phyloP scores from a whole-genome alignment of 2,113 vertebrate species.

The Chaetodon auriga region DNA sequence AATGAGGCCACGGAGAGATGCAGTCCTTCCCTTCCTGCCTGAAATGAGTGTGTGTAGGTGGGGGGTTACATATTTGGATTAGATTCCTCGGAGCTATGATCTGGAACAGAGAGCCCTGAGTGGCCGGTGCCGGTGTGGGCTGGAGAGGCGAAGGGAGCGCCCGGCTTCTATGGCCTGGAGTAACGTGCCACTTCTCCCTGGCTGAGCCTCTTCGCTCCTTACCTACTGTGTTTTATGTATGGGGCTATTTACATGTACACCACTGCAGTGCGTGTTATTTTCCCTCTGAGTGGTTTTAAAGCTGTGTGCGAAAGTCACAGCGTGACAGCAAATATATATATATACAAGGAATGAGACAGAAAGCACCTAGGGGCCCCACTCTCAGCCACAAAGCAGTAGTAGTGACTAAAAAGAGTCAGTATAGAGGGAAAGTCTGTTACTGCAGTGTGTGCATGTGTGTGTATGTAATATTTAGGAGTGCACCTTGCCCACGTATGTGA shows the following conservation, averaged over 20 bases:
- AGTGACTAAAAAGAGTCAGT: conserved; percentile 28
- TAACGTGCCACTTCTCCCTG: conserved; percentile 7
- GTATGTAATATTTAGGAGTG: not conserved
- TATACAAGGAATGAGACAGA: conserved; percentile 52
- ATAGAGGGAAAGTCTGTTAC: not conserved
- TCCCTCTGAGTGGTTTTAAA: not conserved
- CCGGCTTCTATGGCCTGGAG: not conserved
- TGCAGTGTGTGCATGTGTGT: conserved; percentile 20
- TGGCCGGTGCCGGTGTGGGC: not conserved
- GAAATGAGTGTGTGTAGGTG: not conserved
- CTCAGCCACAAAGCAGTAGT: conserved; percentile 59
- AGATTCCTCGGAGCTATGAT: conserved; percentile 64
- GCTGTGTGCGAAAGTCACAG: conserved; percentile 13
- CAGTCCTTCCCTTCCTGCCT: conserved; percentile 11
- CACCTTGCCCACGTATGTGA: not conserved
- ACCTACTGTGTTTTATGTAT: not conserved
- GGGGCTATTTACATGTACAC: not conserved
- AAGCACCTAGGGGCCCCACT: conserved; percentile 63
- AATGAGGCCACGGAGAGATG: conserved; percentile 16
- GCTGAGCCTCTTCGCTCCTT: not conserved
- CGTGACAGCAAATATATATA: conserved; percentile 6
- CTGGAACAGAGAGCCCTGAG: conserved; percentile 53
- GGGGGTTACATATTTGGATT: conserved; percentile 17
- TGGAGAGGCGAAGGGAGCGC: conserved; percentile 10
- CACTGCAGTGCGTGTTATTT: not conserved